A percentile compares a stretch with the other conserved stretches of the same genome.
These are phyloP conservation scores for Phalacrocorax pelagicus DNA, from an alignment of 2,113 vertebrate genomes.

Conservation along the genomic window DNA sequence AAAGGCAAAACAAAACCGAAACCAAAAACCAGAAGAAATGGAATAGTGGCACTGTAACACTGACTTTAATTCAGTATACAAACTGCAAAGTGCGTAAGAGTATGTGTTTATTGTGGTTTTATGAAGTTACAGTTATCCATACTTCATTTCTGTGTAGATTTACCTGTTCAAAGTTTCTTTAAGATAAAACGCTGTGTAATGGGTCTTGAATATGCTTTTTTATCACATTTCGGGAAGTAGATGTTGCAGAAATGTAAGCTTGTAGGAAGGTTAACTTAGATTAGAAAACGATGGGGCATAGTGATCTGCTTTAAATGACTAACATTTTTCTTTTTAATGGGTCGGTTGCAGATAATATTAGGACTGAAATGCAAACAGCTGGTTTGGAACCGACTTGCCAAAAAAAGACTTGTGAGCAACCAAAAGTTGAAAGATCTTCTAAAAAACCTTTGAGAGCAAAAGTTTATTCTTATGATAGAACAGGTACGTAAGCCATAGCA, in stretches of 20 bases:
- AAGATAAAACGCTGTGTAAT: neutral
- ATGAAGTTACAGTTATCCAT: neutral
- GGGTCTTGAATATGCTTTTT: neutral
- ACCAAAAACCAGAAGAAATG: too few relatives aligned
- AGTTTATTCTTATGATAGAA: neutral
- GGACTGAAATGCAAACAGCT: neutral
- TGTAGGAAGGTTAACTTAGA: neutral
- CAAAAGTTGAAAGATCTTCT: neutral
- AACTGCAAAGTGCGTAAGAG: neutral
- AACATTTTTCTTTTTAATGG: neutral
- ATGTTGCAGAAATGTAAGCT: neutral
- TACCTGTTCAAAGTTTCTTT: neutral
- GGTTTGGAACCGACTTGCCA: neutral
- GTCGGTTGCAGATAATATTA: slow-evolving; percentile 3
- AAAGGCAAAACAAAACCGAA: neutral
- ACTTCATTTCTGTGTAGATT: neutral
- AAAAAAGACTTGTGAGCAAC: neutral
- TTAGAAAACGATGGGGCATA: neutral
- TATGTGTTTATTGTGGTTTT: neutral
- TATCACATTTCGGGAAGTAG: neutral
- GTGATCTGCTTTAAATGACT: neutral
- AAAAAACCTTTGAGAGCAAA: neutral
- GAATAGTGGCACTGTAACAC: neutral
- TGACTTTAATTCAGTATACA: neutral
- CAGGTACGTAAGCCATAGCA: neutral